Evolutionary conservation across 2,888 invertebrate species (phyloP).

Genomic region (Epistrophella euchroma): DNA sequence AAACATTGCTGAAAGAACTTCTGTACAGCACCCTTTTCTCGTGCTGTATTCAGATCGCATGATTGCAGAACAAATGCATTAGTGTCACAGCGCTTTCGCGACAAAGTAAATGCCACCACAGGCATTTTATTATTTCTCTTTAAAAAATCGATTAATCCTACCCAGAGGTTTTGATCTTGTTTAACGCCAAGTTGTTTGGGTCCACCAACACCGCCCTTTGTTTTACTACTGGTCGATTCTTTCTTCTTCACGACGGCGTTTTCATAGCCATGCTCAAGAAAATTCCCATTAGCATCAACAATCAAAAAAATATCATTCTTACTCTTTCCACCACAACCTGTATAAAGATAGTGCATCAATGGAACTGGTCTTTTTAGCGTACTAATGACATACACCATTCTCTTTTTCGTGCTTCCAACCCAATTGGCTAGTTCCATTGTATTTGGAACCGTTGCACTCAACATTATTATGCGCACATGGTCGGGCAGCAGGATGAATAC

Average conservation of each 20-base stretch:
- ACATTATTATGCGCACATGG: slow-evolving; percentile 97
- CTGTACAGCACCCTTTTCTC: slow-evolving; percentile 93
- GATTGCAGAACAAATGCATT: slow-evolving; percentile 86
- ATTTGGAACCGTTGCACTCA: slow-evolving; percentile 99
- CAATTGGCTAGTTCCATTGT: slow-evolving; percentile 97
- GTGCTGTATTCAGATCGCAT: slow-evolving; percentile 92
- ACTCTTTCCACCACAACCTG: slow-evolving; percentile 87
- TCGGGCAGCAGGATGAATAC: slow-evolving; percentile 97
- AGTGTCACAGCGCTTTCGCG: slow-evolving; percentile 86
- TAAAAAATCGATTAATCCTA: slow-evolving; percentile 92
- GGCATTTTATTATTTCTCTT: slow-evolving; percentile 93
- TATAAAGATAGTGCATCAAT: slow-evolving; percentile 96
- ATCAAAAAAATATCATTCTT: slow-evolving; percentile 91
- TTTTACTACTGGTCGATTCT: slow-evolving; percentile 80
- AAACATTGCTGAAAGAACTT: slow-evolving; percentile 94
- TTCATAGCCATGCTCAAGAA: slow-evolving; percentile 87
- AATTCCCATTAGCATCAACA: slow-evolving; percentile 91
- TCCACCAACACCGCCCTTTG: slow-evolving; percentile 76
- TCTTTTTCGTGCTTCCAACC: slow-evolving; percentile 94
- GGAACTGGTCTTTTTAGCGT: slow-evolving; percentile 98
- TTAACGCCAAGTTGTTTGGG: slow-evolving; percentile 81
- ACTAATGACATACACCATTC: slow-evolving; percentile 96
- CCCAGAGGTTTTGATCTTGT: slow-evolving; percentile 93
- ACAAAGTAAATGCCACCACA: slow-evolving; percentile 96
- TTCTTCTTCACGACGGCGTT: slow-evolving; percentile 85